phyloP scores from a whole-genome alignment of 2,797 vertebrate species.

The Artibeus jamaicensis region DNA sequence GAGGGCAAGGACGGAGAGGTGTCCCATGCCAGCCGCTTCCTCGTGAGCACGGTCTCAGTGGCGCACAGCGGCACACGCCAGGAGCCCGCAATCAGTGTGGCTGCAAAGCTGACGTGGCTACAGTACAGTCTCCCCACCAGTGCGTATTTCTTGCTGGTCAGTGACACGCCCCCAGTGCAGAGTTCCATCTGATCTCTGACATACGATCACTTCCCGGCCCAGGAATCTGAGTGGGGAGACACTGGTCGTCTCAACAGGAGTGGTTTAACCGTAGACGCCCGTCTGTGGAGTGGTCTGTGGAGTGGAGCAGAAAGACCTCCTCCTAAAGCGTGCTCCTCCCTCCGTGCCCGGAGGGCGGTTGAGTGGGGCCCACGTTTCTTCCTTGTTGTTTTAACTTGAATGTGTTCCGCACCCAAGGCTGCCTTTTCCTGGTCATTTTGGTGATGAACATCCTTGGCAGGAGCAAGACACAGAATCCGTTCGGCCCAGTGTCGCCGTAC shows the following conservation, averaged over 20 bases:
- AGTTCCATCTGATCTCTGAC: background rate
- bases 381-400: background rate
- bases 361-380: background rate
- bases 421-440: background rate
- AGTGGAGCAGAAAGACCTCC: background rate
- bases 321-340: background rate
- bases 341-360: background rate
- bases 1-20: too few relatives aligned
- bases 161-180: background rate
- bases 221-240: background rate
- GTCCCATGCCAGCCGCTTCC: background rate
- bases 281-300: background rate
- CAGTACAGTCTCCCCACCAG: rapidly evolving
- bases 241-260: background rate
- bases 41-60: background rate
- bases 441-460: conserved; percentile 15
- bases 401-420: background rate
- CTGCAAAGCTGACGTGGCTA: background rate
- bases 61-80: background rate
- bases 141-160: background rate
- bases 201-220: background rate
- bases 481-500: background rate
- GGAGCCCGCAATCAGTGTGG: background rate
- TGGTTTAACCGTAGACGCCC: background rate
- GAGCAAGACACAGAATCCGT: background rate